phyloP scores from a whole-genome alignment of 2,797 vertebrate genomes.

The Manis pentadactyla region DNA sequence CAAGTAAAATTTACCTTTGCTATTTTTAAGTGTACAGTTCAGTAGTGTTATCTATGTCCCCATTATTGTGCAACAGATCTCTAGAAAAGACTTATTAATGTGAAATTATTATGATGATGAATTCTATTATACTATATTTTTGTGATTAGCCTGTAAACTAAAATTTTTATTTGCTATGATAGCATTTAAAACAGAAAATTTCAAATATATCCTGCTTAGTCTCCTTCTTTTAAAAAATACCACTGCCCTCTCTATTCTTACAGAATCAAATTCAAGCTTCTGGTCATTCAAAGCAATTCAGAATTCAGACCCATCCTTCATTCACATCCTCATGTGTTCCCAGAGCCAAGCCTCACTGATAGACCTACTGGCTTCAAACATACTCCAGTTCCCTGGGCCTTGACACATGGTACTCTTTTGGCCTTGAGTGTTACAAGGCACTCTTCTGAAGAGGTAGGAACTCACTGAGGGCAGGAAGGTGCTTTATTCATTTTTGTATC shows the following conservation, averaged over 20 bases:
- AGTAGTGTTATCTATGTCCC: constrained; percentile 1
- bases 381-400: not conserved
- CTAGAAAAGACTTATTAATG: constrained; percentile 25
- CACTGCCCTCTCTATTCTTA: not conserved
- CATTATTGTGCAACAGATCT: not conserved
- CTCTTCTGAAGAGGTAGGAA: not conserved
- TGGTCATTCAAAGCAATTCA: not conserved
- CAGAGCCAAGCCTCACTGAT: not conserved
- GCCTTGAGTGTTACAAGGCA: not conserved
- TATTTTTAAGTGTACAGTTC: not conserved
- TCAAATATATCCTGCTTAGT: not conserved
- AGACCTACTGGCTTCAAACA: too few relatives aligned
- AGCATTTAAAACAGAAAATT: not conserved
- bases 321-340: not conserved
- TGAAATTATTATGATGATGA: constrained; percentile 7
- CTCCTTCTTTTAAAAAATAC: not conserved
- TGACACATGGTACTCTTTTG: not conserved
- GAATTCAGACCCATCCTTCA: not conserved
- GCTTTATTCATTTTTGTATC: not conserved
- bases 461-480: not conserved
- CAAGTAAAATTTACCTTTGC: not conserved
- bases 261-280: not conserved
- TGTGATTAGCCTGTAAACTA: not conserved
- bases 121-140: not conserved
- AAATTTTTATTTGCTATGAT: constrained; percentile 31